Evolutionary conservation across 2,113 vertebrate species (phyloP).

Genomic region (Caloenas nicobarica): DNA sequence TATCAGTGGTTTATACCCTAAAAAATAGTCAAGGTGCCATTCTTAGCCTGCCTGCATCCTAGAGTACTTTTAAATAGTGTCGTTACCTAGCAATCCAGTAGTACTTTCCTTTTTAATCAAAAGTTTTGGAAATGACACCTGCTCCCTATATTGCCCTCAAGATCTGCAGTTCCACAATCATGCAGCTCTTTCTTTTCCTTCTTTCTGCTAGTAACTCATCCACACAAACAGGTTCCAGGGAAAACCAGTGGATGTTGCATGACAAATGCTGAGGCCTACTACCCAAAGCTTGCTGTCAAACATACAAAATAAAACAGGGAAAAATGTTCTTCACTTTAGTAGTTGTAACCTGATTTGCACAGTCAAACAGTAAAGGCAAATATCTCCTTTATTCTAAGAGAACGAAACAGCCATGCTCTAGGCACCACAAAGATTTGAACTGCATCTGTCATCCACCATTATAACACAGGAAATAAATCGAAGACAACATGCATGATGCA

Average conservation of each 20-base stretch:
- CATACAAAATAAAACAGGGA: background rate
- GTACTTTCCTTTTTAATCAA: background rate
- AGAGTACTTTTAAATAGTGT: background rate
- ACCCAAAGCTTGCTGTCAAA: background rate
- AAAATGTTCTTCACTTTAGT: background rate
- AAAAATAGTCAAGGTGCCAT: background rate
- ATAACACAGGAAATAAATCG: constrained; percentile 19
- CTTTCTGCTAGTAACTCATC: background rate
- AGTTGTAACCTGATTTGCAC: background rate
- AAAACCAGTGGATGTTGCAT: background rate
- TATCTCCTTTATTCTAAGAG: background rate
- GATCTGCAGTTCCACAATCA: background rate
- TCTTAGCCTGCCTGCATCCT: background rate
- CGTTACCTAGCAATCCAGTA: background rate
- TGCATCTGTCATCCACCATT: background rate
- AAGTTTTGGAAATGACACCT: background rate
- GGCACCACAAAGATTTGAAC: background rate
- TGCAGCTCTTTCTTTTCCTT: background rate
- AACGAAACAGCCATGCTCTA: background rate
- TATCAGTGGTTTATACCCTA: background rate
- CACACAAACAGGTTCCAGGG: background rate
- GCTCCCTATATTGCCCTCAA: background rate
- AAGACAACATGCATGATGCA: background rate
- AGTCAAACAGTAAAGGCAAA: background rate
- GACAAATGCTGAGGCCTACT: background rate